A percentile compares a stretch with the other conserved stretches of the same genome.
These are phyloP conservation scores for Tridacna gigas DNA, from an alignment of 2,888 invertebrate species.

Conservation along the genomic window DNA sequence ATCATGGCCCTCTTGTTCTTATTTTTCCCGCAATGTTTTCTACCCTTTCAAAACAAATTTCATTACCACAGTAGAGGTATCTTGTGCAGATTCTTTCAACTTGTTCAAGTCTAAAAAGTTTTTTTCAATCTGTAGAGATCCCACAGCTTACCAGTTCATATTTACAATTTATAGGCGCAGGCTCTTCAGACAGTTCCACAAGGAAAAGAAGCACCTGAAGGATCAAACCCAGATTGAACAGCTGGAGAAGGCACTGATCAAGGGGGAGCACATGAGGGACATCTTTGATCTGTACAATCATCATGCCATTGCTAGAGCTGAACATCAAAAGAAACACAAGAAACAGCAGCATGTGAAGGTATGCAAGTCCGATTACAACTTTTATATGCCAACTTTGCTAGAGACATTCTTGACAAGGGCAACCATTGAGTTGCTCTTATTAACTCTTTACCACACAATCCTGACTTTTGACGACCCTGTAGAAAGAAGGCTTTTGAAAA, in stretches of 20 bases:
- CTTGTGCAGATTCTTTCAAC: background rate
- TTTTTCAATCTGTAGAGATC: background rate
- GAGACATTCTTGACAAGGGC: no score
- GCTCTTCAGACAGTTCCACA: conserved; percentile 41
- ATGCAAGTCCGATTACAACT: no score
- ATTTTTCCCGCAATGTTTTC: no score
- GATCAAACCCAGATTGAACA: conserved; percentile 20
- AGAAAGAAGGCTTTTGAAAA: no score
- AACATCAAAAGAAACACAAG: background rate
- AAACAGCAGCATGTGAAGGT: background rate
- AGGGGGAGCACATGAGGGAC: conserved; percentile 55
- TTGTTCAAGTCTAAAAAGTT: no score
- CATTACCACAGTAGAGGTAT: background rate
- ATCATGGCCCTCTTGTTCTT: no score
- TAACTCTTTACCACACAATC: no score
- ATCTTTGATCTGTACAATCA: conserved; percentile 52
- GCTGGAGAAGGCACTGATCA: conserved; percentile 24
- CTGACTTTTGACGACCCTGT: no score
- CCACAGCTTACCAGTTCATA: no score
- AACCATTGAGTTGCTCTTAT: no score
- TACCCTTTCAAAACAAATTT: no score
- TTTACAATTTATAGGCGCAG: conserved; percentile 29
- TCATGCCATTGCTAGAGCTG: conserved; percentile 8
- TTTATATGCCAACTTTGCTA: no score
- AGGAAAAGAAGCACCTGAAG: conserved; percentile 39